Evolutionary conservation across 2,888 invertebrate species (phyloP).

Genomic region (Dicyrtomina minuta): DNA sequence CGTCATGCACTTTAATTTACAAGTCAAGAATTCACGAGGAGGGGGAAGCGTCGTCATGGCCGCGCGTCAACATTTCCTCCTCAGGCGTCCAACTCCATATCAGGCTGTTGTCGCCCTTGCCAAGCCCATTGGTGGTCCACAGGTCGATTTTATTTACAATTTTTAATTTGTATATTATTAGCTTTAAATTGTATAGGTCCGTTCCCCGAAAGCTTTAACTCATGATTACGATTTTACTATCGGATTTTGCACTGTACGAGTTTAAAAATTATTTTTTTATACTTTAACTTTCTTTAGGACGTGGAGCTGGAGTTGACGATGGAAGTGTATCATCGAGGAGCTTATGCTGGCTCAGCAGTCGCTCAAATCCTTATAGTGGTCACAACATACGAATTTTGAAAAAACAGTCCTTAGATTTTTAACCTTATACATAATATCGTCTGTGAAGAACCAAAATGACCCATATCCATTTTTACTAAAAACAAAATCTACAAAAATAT

Average conservation of each 20-base stretch:
- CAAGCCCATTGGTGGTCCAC: slow-evolving; percentile 77
- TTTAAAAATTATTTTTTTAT: slow-evolving; percentile 1
- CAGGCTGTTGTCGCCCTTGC: slow-evolving; percentile 77
- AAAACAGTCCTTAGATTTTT: background rate
- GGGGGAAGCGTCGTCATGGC: slow-evolving; percentile 59
- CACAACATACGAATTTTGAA: slow-evolving; percentile 72
- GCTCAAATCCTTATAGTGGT: slow-evolving; percentile 84
- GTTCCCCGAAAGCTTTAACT: too few relatives aligned
- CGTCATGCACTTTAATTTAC: slow-evolving; percentile 72
- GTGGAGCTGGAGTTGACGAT: slow-evolving; percentile 83
- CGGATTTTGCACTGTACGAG: too few relatives aligned
- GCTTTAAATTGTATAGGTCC: too few relatives aligned
- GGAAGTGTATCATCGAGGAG: slow-evolving; percentile 73
- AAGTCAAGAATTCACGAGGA: slow-evolving; percentile 64
- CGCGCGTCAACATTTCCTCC: slow-evolving; percentile 58
- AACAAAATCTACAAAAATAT: too few relatives aligned
- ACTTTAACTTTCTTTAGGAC: slow-evolving; percentile 62
- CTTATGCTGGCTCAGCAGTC: slow-evolving; percentile 77
- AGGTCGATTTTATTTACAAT: slow-evolving; percentile 59
- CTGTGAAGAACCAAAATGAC: too few relatives aligned
- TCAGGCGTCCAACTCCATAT: slow-evolving; percentile 61
- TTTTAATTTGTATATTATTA: too few relatives aligned
- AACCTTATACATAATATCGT: background rate
- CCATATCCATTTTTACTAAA: too few relatives aligned
- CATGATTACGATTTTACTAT: too few relatives aligned